A percentile compares a stretch with the other conserved stretches of the same genome.
These are phyloP conservation scores for Petrocephalus microphthalmus DNA, from an alignment of 2,113 vertebrate genomes.

Conservation along the genomic window DNA sequence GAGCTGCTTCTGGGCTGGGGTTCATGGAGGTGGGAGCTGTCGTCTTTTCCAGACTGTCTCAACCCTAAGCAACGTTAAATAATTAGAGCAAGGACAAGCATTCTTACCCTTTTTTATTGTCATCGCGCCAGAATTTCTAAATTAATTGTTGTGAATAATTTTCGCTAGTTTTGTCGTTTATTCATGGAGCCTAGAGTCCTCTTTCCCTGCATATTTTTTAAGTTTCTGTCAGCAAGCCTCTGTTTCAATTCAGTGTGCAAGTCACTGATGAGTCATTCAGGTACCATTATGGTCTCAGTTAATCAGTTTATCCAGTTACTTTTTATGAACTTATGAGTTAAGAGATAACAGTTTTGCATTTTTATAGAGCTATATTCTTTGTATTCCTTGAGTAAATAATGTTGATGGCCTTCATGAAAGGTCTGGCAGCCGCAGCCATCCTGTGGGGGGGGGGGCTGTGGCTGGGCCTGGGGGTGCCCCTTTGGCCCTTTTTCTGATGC, in stretches of 20 bases:
- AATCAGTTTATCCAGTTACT: neutral
- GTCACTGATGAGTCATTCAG: neutral
- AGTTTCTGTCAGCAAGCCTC: neutral
- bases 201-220: neutral
- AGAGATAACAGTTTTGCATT: neutral
- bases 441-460: too few relatives aligned
- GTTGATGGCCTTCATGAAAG: neutral
- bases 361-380: neutral
- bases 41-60: neutral
- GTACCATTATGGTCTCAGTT: neutral
- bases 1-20: slow-evolving; percentile 16
- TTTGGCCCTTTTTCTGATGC: neutral
- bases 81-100: neutral
- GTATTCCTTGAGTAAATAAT: neutral
- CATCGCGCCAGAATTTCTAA: neutral
- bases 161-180: neutral
- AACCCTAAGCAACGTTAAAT: neutral
- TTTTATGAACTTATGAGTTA: neutral
- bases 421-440: neutral
- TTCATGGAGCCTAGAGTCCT: neutral
- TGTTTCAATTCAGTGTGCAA: neutral
- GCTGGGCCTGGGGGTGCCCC: neutral
- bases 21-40: neutral
- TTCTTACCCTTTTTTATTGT: neutral
- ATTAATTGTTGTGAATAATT: neutral